These are phyloP conservation scores for Trichopria drosophilae DNA, from an alignment of 2,888 invertebrate species.

Conservation along the genomic window DNA sequence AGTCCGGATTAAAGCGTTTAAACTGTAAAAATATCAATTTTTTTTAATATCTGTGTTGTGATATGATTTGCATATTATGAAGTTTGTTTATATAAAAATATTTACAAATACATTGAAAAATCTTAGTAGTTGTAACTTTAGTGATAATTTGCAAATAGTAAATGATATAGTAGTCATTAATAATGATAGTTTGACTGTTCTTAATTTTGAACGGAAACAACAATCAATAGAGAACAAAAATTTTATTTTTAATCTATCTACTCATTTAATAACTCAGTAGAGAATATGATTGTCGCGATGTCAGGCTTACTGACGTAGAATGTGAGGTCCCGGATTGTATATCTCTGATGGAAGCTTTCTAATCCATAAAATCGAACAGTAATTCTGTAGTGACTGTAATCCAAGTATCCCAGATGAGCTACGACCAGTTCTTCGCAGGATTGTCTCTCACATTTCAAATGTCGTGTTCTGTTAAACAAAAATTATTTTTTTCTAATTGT, in stretches of 20 bases:
- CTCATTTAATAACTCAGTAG: conserved; percentile 24
- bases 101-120: no score
- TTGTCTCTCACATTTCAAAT: conserved; percentile 78
- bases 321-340: conserved; percentile 79
- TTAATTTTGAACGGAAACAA: background rate
- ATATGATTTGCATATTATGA: no score
- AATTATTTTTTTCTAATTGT: background rate
- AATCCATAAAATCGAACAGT: conserved; percentile 83
- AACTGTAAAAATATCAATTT: conserved; percentile 83
- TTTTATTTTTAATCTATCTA: conserved; percentile 1
- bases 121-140: no score
- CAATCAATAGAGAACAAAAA: no score
- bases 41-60: no score
- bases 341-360: conserved; percentile 80
- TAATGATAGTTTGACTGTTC: conserved; percentile 10
- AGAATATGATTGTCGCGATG: no score
- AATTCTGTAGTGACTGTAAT: conserved; percentile 85
- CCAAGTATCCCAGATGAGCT: conserved; percentile 85
- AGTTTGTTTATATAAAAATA: no score
- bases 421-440: conserved; percentile 86
- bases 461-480: conserved; percentile 68
- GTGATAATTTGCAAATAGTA: no score
- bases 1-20: conserved; percentile 93
- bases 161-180: no score
- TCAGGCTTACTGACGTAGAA: conserved; percentile 75